Percentiles rank a stretch among this genome's conserved stretches.
These are phyloP conservation scores for Sebastiscus albofasciatus DNA, from an alignment of 2,797 vertebrate species.

Conservation along the genomic window DNA sequence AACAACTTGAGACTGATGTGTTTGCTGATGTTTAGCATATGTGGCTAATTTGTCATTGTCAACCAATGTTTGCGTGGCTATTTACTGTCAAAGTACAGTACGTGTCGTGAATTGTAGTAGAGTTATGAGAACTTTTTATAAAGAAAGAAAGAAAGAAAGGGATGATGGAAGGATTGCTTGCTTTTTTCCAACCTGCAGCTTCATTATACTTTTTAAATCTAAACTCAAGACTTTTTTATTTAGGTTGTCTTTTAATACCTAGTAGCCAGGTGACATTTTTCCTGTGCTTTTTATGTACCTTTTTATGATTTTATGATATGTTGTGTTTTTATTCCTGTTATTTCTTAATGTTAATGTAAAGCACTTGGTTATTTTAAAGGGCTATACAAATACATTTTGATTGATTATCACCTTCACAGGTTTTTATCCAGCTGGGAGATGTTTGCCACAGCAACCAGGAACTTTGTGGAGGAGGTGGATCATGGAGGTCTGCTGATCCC, in stretches of 20 bases:
- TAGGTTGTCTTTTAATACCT: no score
- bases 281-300: no score
- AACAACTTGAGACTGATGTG: background rate
- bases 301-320: no score
- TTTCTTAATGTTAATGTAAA: no score
- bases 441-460: conserved; percentile 93
- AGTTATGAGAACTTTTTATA: background rate
- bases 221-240: no score
- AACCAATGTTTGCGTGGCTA: background rate
- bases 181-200: background rate
- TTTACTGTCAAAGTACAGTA: no score
- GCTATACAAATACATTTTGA: no score
- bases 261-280: no score
- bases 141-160: background rate
- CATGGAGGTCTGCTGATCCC: conserved; percentile 86
- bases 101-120: fast-evolving
- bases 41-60: background rate
- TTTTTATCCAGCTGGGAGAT: conserved; percentile 72
- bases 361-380: no score
- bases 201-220: no score
- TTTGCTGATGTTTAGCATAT: background rate
- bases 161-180: background rate
- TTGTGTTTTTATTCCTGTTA: no score
- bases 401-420: background rate
- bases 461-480: conserved; percentile 91